Evolutionary conservation across 2,797 vertebrate genomes (phyloP).

Genomic region (Anomalospiza imberbis): DNA sequence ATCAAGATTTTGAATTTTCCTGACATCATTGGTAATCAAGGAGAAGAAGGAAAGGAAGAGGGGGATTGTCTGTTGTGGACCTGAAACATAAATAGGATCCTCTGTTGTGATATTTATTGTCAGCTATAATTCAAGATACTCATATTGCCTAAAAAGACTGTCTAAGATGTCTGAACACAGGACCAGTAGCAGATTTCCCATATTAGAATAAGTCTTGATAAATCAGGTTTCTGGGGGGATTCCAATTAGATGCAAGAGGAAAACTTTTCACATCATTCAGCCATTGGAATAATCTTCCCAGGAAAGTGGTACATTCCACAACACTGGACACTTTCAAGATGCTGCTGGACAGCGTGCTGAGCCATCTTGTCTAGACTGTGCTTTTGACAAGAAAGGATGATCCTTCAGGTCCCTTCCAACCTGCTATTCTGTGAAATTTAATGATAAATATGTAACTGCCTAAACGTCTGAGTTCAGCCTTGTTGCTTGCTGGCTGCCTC

Average conservation of each 20-base stretch:
- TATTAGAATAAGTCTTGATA: neutral
- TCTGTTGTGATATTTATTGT: neutral
- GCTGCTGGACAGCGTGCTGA: neutral
- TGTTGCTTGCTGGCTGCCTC: neutral
- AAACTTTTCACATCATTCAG: neutral
- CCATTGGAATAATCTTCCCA: neutral
- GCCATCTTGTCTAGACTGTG: neutral
- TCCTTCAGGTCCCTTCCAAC: neutral
- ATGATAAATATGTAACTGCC: neutral
- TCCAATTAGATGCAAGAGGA: neutral
- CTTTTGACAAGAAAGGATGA: neutral
- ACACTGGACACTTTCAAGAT: fast-evolving
- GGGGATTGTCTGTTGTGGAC: neutral
- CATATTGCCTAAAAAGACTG: fast-evolving
- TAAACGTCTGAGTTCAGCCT: neutral
- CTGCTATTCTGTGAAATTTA: neutral
- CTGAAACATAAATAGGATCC: neutral
- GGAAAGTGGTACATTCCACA: neutral
- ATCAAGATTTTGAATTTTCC: neutral
- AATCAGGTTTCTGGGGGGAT: neutral
- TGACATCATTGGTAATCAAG: neutral
- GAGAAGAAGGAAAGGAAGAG: neutral
- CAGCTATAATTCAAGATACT: fast-evolving
- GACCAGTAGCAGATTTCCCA: neutral
- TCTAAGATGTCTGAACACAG: neutral